Conservation (phyloP, 1,140 invertebrate genomes). For the Leptinotarsa undecemlineata region DNA sequence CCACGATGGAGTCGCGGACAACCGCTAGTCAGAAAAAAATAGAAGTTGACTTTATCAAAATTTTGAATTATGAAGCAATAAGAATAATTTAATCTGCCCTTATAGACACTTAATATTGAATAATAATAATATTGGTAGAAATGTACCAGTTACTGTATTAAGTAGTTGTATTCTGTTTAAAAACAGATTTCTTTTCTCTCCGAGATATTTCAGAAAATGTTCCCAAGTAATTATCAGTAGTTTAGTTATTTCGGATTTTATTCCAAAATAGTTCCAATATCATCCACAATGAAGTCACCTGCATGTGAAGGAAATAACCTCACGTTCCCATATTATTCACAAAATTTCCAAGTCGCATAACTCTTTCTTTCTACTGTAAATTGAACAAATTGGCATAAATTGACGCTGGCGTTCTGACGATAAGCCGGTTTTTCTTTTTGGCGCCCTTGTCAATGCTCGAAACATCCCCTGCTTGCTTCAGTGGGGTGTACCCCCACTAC, state of each 20-base stretch:
- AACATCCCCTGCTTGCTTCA: conserved; percentile 35
- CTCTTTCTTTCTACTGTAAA: background rate
- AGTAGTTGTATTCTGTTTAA: no score
- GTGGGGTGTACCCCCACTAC: conserved; percentile 40
- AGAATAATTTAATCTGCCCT: no score
- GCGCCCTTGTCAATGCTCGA: conserved; percentile 37
- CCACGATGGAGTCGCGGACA: no score
- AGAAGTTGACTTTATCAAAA: no score
- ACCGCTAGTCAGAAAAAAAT: no score
- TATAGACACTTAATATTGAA: no score
- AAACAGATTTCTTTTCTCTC: background rate
- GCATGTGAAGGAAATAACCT: background rate
- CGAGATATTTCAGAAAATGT: background rate
- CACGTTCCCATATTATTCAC: background rate
- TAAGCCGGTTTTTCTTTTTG: conserved; percentile 34
- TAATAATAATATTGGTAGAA: no score
- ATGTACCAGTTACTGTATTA: no score
- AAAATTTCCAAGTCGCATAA: background rate
- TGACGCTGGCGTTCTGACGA: background rate
- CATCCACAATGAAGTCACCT: background rate
- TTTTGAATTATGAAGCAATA: no score
- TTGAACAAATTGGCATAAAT: conserved; percentile 5
- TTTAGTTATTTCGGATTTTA: background rate
- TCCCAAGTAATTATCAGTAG: background rate
- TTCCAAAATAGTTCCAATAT: background rate